phyloP scores from a whole-genome alignment of 1,140 invertebrate species.

The Platorchestia sp. region DNA sequence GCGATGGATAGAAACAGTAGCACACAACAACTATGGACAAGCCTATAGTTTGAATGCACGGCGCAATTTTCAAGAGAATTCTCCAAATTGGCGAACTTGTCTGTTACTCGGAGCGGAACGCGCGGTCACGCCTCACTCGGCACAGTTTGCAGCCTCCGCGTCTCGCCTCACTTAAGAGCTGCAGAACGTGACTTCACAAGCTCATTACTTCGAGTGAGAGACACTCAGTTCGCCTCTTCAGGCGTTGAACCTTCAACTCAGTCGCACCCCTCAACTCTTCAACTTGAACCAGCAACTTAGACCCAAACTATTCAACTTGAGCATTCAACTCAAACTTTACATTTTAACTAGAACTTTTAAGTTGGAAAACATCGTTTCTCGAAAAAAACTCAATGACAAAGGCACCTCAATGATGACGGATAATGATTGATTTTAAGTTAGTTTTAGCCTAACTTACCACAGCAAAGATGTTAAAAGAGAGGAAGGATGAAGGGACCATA shows the following conservation, averaged over 20 bases:
- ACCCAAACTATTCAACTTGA: neutral
- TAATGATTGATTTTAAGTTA: too few relatives aligned
- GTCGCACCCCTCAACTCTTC: too few relatives aligned
- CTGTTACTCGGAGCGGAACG: neutral
- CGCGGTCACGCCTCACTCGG: neutral
- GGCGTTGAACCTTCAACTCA: too few relatives aligned
- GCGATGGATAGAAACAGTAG: too few relatives aligned
- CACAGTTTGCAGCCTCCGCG: neutral
- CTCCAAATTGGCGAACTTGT: neutral
- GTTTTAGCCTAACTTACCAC: too few relatives aligned
- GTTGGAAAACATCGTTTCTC: too few relatives aligned
- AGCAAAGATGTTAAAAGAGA: too few relatives aligned
- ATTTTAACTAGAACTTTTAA: neutral
- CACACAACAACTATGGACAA: too few relatives aligned
- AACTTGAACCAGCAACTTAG: neutral
- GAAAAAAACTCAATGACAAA: too few relatives aligned
- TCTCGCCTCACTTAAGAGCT: neutral
- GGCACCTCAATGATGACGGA: too few relatives aligned
- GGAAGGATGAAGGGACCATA: too few relatives aligned
- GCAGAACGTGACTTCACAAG: constrained; percentile 18
- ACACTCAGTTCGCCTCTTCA: neutral
- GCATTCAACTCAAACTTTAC: neutral
- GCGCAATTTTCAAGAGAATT: neutral
- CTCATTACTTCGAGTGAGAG: neutral
- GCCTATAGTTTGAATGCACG: neutral